These are phyloP conservation scores for Mastomys coucha DNA, from an alignment of 2,113 vertebrate genomes.

Conservation along the genomic window DNA sequence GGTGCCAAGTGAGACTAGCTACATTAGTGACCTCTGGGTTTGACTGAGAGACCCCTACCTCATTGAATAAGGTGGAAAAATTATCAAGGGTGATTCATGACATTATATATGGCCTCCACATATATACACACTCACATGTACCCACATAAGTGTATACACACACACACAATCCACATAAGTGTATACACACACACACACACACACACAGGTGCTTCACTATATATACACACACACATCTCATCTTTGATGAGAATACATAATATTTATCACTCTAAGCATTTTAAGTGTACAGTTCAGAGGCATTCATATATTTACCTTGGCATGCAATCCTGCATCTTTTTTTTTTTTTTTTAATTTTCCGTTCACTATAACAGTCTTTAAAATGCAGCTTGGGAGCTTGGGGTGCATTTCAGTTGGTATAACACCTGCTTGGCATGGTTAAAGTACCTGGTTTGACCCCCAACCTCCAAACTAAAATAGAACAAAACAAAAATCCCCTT, in stretches of 20 bases:
- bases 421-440: not conserved
- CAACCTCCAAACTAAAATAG: not conserved
- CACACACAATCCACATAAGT: not conserved
- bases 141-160: not conserved
- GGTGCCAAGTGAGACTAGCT: too few species aligned
- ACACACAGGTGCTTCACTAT: not conserved
- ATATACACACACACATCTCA: not conserved
- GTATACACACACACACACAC: not conserved
- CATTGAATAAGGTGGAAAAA: not conserved
- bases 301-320: not conserved
- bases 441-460: too few species aligned
- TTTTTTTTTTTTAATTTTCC: not conserved
- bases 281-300: not conserved
- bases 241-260: not conserved
- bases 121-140: rapidly evolving
- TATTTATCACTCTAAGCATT: not conserved
- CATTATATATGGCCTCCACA: not conserved
- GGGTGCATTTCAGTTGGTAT: not conserved
- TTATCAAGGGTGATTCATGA: not conserved
- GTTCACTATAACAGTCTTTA: not conserved
- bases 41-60: not conserved
- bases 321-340: not conserved
- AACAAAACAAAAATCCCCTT: not conserved
- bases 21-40: not conserved
- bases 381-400: not conserved